A percentile compares a stretch with the other conserved stretches of the same genome.
These are phyloP conservation scores for Acanthacorydalis orientalis DNA, from an alignment of 2,888 invertebrate species.

Conservation along the genomic window DNA sequence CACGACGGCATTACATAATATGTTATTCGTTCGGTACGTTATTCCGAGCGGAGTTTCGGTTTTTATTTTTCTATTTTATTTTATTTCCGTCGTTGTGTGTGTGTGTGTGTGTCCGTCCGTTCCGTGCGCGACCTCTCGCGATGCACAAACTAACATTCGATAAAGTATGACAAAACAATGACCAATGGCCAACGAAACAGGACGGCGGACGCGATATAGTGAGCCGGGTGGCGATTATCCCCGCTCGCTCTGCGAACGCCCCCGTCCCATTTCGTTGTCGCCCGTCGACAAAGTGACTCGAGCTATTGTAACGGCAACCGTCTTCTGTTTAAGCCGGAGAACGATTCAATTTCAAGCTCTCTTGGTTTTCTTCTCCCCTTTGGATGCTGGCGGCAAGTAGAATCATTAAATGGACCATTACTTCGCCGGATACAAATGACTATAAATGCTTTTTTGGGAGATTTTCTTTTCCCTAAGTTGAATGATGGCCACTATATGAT, in stretches of 20 bases:
- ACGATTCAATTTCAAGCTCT: constrained; percentile 30
- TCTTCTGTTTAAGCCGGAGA: constrained; percentile 18
- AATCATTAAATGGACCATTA: constrained; percentile 32
- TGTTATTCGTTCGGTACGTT: too few species aligned
- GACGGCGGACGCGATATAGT: neutral
- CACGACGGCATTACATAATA: too few species aligned
- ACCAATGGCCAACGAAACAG: neutral
- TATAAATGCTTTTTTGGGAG: constrained; percentile 17
- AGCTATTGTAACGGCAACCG: constrained; percentile 14
- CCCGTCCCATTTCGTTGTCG: neutral
- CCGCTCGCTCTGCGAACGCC: neutral
- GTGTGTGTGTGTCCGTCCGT: too few species aligned
- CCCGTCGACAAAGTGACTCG: constrained; percentile 3
- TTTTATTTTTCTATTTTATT: too few species aligned
- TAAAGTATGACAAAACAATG: neutral
- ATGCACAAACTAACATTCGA: neutral
- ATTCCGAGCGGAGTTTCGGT: too few species aligned
- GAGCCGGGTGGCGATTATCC: constrained; percentile 2
- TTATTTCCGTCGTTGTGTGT: too few species aligned
- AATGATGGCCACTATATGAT: constrained; percentile 1
- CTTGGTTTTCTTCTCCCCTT: constrained; percentile 20
- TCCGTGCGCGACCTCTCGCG: too few species aligned
- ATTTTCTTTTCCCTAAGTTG: constrained; percentile 7
- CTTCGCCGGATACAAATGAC: constrained; percentile 29
- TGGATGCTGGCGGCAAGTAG: constrained; percentile 20